Conservation (phyloP, 2,888 invertebrate species). For the Polia nebulosa region DNA sequence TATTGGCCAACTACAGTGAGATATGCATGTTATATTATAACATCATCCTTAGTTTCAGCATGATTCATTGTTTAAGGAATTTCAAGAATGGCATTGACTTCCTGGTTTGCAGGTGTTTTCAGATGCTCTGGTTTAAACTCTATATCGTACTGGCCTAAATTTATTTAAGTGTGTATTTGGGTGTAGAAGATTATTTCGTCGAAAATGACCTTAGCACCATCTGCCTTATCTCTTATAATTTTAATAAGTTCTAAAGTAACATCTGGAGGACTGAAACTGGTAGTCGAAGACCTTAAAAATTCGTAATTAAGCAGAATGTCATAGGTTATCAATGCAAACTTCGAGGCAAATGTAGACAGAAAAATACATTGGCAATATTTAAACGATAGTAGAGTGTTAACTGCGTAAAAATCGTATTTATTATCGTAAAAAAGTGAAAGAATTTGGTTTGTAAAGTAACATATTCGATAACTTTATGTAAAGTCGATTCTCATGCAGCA, state of each 20-base stretch:
- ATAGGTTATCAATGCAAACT: constrained; percentile 38
- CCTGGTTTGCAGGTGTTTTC: constrained; percentile 19
- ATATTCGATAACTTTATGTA: constrained; percentile 13
- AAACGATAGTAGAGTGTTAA: constrained; percentile 19
- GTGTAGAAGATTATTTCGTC: neutral
- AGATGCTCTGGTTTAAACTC: neutral
- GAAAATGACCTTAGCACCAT: constrained; percentile 10
- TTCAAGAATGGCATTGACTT: constrained; percentile 22
- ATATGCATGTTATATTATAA: too few relatives aligned
- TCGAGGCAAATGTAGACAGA: constrained; percentile 10
- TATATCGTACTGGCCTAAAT: neutral
- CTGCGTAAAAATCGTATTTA: constrained; percentile 16
- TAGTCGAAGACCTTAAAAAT: constrained; percentile 13
- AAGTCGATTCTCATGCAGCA: constrained; percentile 25
- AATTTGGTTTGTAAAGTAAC: neutral
- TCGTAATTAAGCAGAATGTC: constrained; percentile 35
- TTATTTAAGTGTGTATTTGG: constrained; percentile 4
- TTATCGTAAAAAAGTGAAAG: neutral
- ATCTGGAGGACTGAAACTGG: neutral
- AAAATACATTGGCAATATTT: constrained; percentile 27
- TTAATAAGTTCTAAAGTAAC: constrained; percentile 14
- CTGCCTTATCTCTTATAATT: constrained; percentile 17
- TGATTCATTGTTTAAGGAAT: constrained; percentile 34
- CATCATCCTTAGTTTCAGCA: neutral
- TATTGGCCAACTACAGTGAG: neutral